These are phyloP conservation scores for Cactoblastis cactorum DNA, from an alignment of 2,888 invertebrate genomes.

Conservation along the genomic window DNA sequence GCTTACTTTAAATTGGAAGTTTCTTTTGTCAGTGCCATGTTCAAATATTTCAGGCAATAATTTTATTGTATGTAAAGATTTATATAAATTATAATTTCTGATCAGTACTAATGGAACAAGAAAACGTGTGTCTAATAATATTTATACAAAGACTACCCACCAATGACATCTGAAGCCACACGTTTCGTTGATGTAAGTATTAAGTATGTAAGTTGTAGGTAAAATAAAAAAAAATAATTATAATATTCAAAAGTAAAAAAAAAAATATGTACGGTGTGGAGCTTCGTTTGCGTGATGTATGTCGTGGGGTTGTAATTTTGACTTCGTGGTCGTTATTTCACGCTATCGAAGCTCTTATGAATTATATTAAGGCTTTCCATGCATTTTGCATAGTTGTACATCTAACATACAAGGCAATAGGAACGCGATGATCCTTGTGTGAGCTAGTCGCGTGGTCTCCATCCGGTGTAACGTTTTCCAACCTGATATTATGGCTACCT, in stretches of 20 bases:
- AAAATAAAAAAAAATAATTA: constrained; percentile 61
- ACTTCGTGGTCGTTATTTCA: constrained; percentile 43
- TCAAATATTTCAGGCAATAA: constrained; percentile 19
- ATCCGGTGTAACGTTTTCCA: constrained; percentile 32
- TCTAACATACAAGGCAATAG: constrained; percentile 33
- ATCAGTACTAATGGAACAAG: constrained; percentile 34
- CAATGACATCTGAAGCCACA: constrained; percentile 74
- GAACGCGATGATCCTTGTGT: constrained; percentile 41
- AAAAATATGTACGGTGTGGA: constrained; percentile 54
- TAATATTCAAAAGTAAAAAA: constrained; percentile 52
- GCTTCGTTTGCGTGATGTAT: constrained; percentile 64
- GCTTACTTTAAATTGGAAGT: constrained; percentile 33
- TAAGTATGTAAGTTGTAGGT: constrained; percentile 74
- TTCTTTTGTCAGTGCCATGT: constrained; percentile 53
- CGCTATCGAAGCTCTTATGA: constrained; percentile 55
- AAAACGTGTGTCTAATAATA: constrained; percentile 55
- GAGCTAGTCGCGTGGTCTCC: constrained; percentile 28
- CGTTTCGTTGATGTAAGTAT: constrained; percentile 75
- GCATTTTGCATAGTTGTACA: constrained; percentile 52
- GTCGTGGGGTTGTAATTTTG: constrained; percentile 16
- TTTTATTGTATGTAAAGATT: constrained; percentile 18
- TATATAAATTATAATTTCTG: constrained; percentile 33
- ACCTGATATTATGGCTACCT: constrained; percentile 28
- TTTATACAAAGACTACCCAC: constrained; percentile 71
- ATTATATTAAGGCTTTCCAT: constrained; percentile 67